Base-by-base conservation (phyloP, 2,888 invertebrate genomes). In the Drosophila ochracea region DNA sequence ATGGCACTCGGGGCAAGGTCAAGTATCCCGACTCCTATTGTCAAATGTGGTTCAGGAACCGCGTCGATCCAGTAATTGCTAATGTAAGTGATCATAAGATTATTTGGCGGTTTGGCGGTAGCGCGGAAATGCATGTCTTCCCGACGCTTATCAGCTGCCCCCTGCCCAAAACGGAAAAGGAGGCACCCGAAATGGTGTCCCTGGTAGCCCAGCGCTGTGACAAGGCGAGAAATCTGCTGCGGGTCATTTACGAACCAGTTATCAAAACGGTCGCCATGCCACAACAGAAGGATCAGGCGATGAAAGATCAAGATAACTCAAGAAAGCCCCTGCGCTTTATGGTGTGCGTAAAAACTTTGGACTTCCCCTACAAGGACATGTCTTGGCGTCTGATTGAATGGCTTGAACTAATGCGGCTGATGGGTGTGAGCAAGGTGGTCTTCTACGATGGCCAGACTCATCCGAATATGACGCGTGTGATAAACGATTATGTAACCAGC, bases 121-220 rank as follows among this genome's bases (percentile, higher is more conserved):
- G 96, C 84, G 96, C 97, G 89, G 96, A 96, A 39, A 35, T 0
- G 35, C 96, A 97, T 65, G 96, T 97, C 91, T 98, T 97, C 92
- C 98, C 98, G 0, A 98, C 97, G 92, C 94, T 98, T 68, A 95
- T 97, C 79, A 97, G 97, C 19, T 98, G 98, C 93, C 96, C 96
- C 84, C 94, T 98, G 79, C 98, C 98, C 0, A 21, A 65, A 9
- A 21, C 39, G 1, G 9, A 41, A n/a, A 10, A 19, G 1, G 55
- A 68, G 37, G 69, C 72, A 25, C 91, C 91, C 4, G 63, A 73
- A 5, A 84, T 97, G 33, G 97, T 98, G 9, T 97, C 97, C 0
- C 92, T 98, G 69, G 97, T 97, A 30, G 96, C 96, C 91, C 95
- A 95, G 71, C 95, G 95, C 25, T 98, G 98, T 93, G 96, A 97